Base-by-base conservation (phyloP, 1,140 invertebrate genomes). In the Ruditapes philippinarum region DNA sequence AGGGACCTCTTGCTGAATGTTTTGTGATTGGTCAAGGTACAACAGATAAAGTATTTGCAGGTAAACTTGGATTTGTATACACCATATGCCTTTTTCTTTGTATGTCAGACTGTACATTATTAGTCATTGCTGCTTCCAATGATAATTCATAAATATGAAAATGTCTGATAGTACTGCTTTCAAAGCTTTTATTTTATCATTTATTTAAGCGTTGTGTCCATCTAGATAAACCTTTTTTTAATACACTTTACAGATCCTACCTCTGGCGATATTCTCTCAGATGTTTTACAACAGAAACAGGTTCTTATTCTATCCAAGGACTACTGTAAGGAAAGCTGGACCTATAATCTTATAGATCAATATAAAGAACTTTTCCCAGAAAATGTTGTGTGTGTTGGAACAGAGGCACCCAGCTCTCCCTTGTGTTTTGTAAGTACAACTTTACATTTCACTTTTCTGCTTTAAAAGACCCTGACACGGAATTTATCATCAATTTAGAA, bases 361-460 rank as follows among this genome's bases (percentile, higher is more conserved):
- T 14, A 70, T 33, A 5, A 5, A 14, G 38, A 33, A 7, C 9
- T 2, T 7, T 70, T 33, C 33, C 65, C 65, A 33, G 17, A 33
- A 12, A 33, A 28, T 33, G 33, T 36, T 40, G 38, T 79, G 1
- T 79, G 74, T 54, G 31, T 79, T 31, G 74, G 36, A 1, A 12
- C 74, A 12, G 74, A 79, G 28, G 22, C 25, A 28, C 74, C 74
- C 1, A 79, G 40, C n/a, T 57, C 51, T 19, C 42, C 42, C 0
- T 7, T 38, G 5, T 79, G 74, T 54, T 79, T 79, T 54, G 74
- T 79, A 79, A 79, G 36, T 17, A 33, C n/a, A n/a, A n/a, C n/a
- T n/a, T n/a, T n/a, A n/a, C n/a, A n/a, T n/a, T n/a, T n/a, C n/a
- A n/a, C n/a, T n/a, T n/a, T n/a, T n/a, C n/a, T n/a, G n/a, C n/a